A percentile compares a stretch with the other conserved stretches of the same genome.
Conservation (phyloP, 2,113 vertebrate genomes). For the Ceyx margarethae region DNA sequence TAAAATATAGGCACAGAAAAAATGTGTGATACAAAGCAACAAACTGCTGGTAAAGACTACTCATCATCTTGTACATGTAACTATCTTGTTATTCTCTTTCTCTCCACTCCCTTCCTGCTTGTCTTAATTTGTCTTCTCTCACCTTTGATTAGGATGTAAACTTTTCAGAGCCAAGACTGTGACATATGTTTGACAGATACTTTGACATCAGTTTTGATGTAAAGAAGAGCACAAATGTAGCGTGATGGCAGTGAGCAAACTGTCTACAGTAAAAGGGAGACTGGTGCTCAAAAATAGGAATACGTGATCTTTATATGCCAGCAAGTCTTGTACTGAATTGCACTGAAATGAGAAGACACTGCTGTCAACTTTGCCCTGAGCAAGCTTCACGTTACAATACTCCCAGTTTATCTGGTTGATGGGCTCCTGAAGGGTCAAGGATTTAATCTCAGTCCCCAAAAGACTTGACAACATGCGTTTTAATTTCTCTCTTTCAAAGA, state of each 20-base stretch:
- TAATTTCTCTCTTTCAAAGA: not conserved
- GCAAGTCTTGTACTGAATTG: not conserved
- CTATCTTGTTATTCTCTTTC: not conserved
- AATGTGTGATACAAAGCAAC: not conserved
- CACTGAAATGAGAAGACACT: not conserved
- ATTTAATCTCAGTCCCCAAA: not conserved
- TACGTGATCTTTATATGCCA: not conserved
- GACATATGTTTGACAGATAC: not conserved
- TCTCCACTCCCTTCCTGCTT: not conserved
- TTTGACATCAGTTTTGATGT: not conserved
- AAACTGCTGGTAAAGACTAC: not conserved
- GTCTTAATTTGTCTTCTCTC: not conserved
- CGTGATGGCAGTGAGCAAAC: not conserved
- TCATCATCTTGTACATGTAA: not conserved
- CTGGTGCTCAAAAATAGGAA: not conserved
- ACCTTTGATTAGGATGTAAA: not conserved
- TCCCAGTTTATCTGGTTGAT: not conserved
- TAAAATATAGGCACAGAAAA: not conserved
- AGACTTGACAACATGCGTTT: not conserved
- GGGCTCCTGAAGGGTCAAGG: not conserved
- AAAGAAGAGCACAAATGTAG: not conserved
- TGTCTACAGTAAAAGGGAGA: not conserved
- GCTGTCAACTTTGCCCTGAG: not conserved
- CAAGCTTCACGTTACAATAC: not conserved
- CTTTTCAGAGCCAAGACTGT: not conserved